Evolutionary conservation across 2,113 vertebrate genomes (phyloP).

Genomic region (Laterallus jamaicensis): DNA sequence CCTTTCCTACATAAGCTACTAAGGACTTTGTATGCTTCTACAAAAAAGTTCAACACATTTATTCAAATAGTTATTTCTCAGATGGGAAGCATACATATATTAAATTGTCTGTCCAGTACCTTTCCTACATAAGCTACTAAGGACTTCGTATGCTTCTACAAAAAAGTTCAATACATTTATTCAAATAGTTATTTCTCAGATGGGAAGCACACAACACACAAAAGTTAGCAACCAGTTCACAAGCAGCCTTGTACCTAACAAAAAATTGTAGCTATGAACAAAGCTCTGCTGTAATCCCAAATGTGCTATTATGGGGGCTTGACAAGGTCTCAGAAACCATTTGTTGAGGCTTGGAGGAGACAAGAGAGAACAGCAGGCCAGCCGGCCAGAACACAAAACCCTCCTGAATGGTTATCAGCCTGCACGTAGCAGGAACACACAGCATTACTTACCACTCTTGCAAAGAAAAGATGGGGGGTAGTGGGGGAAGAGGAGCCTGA

Average conservation of each 20-base stretch:
- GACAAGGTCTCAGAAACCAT: constrained; percentile 44
- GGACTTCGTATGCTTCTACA: not conserved
- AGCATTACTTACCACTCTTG: not conserved
- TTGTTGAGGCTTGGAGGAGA: not conserved
- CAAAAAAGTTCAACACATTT: not conserved
- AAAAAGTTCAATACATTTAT: not conserved
- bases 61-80: not conserved
- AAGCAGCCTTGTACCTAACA: not conserved
- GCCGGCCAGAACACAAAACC: constrained; percentile 30
- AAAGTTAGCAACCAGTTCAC: not conserved
- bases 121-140: not conserved
- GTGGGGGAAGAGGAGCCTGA: not conserved
- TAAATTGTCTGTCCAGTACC: not conserved
- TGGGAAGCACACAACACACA: not conserved
- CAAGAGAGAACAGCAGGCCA: constrained; percentile 34
- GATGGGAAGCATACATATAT: not conserved
- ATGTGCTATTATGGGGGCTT: not conserved
- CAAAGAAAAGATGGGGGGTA: not conserved
- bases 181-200: not conserved
- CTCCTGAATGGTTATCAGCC: constrained; percentile 15
- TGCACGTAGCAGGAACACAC: fast-evolving
- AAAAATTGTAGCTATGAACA: constrained; percentile 22
- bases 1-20: not conserved
- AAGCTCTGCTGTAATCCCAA: constrained; percentile 28
- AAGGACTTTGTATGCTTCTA: not conserved